Evolutionary conservation across 2,797 vertebrate species (phyloP).

Genomic region (Rhodeus uyekii): DNA sequence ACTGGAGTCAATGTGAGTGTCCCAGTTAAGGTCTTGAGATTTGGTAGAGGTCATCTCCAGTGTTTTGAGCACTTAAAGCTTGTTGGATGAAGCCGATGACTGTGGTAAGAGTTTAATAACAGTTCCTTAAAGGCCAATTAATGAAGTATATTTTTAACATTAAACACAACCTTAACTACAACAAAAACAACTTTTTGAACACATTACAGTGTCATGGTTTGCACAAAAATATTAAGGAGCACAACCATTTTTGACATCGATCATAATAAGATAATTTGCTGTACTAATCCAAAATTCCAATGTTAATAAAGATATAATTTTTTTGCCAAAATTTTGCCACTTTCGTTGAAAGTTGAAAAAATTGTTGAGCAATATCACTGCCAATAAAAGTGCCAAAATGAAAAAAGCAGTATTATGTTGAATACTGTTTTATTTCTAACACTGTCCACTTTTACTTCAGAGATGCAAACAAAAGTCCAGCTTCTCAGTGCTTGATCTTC

Average conservation of each 20-base stretch:
- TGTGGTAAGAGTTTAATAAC: background rate
- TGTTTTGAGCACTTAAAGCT: background rate
- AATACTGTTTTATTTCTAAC: conserved; percentile 15
- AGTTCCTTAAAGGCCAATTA: background rate
- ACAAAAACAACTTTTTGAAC: background rate
- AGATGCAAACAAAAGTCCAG: conserved; percentile 44
- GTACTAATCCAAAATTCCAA: background rate
- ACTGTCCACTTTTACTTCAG: conserved; percentile 16
- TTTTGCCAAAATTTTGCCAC: no score
- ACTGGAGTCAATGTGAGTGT: background rate
- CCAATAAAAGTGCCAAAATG: background rate
- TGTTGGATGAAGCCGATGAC: background rate
- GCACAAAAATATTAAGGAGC: background rate
- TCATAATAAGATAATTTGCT: no score
- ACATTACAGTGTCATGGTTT: background rate
- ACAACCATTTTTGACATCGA: no score
- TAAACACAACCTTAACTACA: background rate
- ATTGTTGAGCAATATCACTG: background rate
- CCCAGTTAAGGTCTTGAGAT: background rate
- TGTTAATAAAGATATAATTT: background rate
- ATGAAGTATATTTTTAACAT: no score
- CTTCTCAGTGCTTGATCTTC: conserved; percentile 39
- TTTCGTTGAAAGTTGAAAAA: no score
- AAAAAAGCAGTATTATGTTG: conserved; percentile 14
- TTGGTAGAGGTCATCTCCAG: background rate